Conservation (phyloP, 92 coral and sea anemone genomes). For the Phenganax stokvisi region DNA sequence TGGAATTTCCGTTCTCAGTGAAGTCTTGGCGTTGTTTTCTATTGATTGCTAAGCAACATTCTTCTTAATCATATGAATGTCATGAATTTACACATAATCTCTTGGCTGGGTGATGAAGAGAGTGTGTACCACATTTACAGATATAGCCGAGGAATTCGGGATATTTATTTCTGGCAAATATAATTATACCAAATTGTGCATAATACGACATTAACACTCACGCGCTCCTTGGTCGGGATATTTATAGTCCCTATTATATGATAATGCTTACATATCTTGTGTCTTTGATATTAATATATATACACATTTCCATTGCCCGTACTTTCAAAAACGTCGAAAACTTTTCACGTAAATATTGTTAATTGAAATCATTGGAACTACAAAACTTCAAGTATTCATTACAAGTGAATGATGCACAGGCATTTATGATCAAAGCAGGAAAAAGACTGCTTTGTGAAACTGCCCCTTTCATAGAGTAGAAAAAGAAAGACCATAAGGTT, state of each 20-base stretch:
- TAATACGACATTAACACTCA: too few relatives aligned
- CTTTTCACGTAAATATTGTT: too few relatives aligned
- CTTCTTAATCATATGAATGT: constrained; percentile 18
- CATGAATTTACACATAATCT: constrained; percentile 11
- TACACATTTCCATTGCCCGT: neutral
- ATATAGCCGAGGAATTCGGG: neutral
- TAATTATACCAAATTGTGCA: neutral
- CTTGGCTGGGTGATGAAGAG: neutral
- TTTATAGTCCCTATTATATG: neutral
- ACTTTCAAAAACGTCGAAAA: too few relatives aligned
- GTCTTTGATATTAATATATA: neutral
- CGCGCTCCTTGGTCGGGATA: too few relatives aligned
- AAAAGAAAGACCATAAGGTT: too few relatives aligned
- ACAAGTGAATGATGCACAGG: too few relatives aligned
- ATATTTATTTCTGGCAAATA: neutral
- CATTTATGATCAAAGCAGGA: too few relatives aligned
- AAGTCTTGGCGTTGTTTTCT: constrained; percentile 11
- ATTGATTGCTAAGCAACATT: constrained; percentile 11
- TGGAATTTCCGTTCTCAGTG: constrained; percentile 7
- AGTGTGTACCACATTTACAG: neutral
- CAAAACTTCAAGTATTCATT: neutral
- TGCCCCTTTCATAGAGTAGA: too few relatives aligned
- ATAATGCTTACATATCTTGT: neutral
- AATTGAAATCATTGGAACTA: neutral
- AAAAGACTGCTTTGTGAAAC: neutral